Conservation (phyloP, 2,113 vertebrate genomes). For the Sphyrna mokarran region DNA sequence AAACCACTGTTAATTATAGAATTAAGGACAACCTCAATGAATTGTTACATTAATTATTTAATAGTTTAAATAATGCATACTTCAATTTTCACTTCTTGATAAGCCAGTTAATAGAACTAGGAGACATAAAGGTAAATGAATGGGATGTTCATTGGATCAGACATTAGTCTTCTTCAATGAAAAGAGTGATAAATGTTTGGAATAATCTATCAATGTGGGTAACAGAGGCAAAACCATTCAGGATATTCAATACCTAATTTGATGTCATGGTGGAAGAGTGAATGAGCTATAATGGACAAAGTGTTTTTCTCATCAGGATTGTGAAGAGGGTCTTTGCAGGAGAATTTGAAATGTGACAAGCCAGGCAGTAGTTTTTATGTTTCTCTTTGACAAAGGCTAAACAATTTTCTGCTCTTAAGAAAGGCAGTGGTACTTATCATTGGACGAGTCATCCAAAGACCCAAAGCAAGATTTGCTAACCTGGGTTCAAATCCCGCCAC, state of each 20-base stretch:
- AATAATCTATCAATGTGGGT: neutral
- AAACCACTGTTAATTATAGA: neutral
- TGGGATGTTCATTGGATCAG: neutral
- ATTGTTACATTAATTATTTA: neutral
- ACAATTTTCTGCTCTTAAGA: no score
- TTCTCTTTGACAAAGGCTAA: no score
- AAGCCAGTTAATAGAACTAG: neutral
- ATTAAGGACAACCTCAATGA: neutral
- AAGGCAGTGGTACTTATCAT: no score
- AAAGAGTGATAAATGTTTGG: neutral
- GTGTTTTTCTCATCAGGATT: no score
- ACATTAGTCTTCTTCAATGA: neutral
- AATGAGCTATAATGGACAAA: neutral
- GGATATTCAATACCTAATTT: no score
- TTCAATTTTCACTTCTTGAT: neutral
- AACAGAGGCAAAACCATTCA: neutral
- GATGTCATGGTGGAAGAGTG: neutral
- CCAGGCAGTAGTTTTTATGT: no score
- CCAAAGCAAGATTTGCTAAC: no score
- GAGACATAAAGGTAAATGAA: neutral
- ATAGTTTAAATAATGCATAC: neutral
- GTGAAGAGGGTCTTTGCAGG: no score
- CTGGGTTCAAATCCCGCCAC: no score
- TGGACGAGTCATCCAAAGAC: no score
- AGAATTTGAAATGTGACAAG: no score